These are phyloP conservation scores for Gasterosteus nipponicus DNA, from an alignment of 2,113 vertebrate genomes.

Conservation along the genomic window DNA sequence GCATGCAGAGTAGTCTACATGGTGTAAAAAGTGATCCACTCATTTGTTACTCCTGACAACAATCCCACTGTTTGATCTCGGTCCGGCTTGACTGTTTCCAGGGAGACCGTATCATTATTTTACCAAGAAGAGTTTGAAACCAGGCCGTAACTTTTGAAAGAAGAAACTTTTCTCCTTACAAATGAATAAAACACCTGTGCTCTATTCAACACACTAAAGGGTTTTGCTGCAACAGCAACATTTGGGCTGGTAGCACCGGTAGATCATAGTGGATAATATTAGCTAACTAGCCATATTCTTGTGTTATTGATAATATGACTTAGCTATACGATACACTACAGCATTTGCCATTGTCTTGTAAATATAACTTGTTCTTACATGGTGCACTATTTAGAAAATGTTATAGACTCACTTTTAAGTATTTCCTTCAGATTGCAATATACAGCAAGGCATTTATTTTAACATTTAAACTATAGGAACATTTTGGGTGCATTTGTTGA, in stretches of 20 bases:
- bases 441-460: not conserved
- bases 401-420: not conserved
- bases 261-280: not conserved
- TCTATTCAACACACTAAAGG: not conserved
- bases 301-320: not conserved
- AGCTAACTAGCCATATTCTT: not conserved
- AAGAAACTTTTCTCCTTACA: not conserved
- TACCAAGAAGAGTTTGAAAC: not conserved
- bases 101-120: not conserved
- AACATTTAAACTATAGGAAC: not conserved
- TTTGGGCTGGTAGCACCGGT: not conserved
- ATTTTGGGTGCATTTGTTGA: not conserved
- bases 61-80: not conserved
- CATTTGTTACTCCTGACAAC: constrained; percentile 3
- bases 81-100: constrained; percentile 6
- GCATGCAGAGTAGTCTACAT: constrained; percentile 34
- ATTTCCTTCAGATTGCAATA: not conserved
- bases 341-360: not conserved
- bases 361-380: not conserved
- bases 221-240: not conserved
- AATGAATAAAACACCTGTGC: not conserved
- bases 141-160: not conserved
- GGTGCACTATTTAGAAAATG: not conserved
- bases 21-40: constrained; percentile 21
- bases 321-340: not conserved